Evolutionary conservation across 2,888 invertebrate species (phyloP), one percentile per base, ranked within the genome.

Genomic region (Sturmia bella): DNA sequence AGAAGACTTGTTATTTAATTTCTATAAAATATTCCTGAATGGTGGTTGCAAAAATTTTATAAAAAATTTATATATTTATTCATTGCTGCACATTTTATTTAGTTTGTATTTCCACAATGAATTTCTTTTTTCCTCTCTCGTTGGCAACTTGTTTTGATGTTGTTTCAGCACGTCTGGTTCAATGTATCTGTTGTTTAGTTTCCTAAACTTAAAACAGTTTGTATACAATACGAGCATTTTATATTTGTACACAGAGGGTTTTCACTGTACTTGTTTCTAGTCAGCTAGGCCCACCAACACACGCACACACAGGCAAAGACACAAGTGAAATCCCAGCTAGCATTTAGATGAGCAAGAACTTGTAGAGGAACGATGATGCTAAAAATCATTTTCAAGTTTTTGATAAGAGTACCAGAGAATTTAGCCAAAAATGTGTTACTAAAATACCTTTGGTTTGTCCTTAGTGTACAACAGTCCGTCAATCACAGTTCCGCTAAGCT

Each of bases 81-180:
- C 54, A 61, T 13, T 19, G 45, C n/a, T 57, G 63, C 15, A 70
- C 41, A 63, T 45, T 69, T 54, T 37, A 27, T 41, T 64, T 13
- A 48, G 37, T n/a, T 48, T 27, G 24, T n/a, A 15, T 48, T n/a
- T 37, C 37, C 7, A 37, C 13, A 57, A n/a, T 15, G 45, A 32
- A 2, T 27, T n/a, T 24, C 3, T 12, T 15, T 21, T 37, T 52
- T 19, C 0, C 1, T 17, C 41, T 39, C 52, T 61, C 12, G 2
- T 1, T 24, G 7, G n/a, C 21, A 39, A 24, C 11, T 17, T 39
- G 0, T 41, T 41, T 21, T 24, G 24, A 7, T 41, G 21, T 64
- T 57, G n/a, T 66, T 78, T 66, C 64, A 57, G 72, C 78, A 78
- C 78, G 78, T 72, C 66, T 72, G 41, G 43, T 78, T 57, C 43